Evolutionary conservation across 2,113 vertebrate genomes (phyloP), one percentile per base, ranked within the genome.

Genomic region (Elachura formosa): DNA sequence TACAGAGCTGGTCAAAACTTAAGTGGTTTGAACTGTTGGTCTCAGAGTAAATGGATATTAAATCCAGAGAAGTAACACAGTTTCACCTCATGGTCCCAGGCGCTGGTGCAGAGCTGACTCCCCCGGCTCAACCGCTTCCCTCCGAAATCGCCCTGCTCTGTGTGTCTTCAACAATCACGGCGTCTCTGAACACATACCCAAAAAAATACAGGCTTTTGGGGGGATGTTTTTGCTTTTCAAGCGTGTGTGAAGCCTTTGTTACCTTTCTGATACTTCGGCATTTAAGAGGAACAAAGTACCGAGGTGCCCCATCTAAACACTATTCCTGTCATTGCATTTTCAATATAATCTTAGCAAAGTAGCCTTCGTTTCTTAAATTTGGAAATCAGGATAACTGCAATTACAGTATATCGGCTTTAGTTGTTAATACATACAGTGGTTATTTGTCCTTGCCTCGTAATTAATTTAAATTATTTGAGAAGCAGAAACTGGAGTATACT

Each of bases 51-150:
- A 72, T 18, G 3, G 38, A 1, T 5, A 10, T 25, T 68, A 59
- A 93, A 84, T 5, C 13, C 11, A 34, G 52, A 19, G 45, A 97
- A 97, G 84, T 97, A 97, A 91, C 96, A 97, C 96, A 97, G 72
- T 41, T 71, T 73, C 6, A 1, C 18, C 14, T 19, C 31, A 3
- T 0, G 9, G 17, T 48, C 7, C 24, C 31, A 14, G n/a, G 0
- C 14, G 40, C 23, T 23, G 12, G 2, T 11, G 31, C 55, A 25
- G 81, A 55, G 23, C 43, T 12, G 64, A 5, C 9, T 87, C 12
- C 25, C 24, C 8, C 11, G 26, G 56, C 49, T 13, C 24, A 59
- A 26, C 22, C 12, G 5, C 51, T 89, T 77, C 26, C 11, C 59
- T 64, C 31, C 20, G 29, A 77, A 83, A 46, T 54, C 13, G 9